Conservation (phyloP, 2,888 invertebrate genomes). For the Cephus sareptanus region DNA sequence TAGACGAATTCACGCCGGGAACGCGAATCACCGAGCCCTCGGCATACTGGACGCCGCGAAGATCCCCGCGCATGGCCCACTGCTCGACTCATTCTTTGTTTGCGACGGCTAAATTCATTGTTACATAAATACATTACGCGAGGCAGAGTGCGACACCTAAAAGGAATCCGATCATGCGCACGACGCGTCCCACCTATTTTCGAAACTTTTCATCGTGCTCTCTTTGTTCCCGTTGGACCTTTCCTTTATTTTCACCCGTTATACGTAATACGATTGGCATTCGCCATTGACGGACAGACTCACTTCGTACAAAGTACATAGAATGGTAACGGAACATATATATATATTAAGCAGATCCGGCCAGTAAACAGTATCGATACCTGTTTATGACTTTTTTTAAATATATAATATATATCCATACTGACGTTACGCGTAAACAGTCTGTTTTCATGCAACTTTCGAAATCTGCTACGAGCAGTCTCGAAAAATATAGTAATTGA, state of each 20-base stretch:
- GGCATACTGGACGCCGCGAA: neutral
- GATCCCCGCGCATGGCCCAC: constrained; percentile 47
- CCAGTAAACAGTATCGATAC: neutral
- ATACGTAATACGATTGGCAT: neutral
- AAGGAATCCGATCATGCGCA: constrained; percentile 40
- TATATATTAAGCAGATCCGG: neutral
- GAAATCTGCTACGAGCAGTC: neutral
- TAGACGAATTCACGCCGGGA: constrained; percentile 9
- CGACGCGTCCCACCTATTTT: neutral
- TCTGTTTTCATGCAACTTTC: neutral
- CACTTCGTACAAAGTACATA: neutral
- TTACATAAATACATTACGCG: constrained; percentile 46
- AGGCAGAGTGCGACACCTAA: constrained; percentile 41
- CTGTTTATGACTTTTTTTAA: neutral
- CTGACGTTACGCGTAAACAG: neutral
- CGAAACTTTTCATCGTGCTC: neutral
- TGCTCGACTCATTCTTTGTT: constrained; percentile 49
- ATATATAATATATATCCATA: neutral
- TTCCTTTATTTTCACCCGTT: neutral
- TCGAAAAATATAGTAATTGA: neutral
- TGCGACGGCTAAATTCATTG: constrained; percentile 49
- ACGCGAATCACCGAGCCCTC: neutral
- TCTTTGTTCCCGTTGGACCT: neutral
- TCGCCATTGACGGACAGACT: neutral
- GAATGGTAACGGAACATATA: neutral